phyloP scores from a whole-genome alignment of 2,797 vertebrate species.

The Pagetopsis macropterus region DNA sequence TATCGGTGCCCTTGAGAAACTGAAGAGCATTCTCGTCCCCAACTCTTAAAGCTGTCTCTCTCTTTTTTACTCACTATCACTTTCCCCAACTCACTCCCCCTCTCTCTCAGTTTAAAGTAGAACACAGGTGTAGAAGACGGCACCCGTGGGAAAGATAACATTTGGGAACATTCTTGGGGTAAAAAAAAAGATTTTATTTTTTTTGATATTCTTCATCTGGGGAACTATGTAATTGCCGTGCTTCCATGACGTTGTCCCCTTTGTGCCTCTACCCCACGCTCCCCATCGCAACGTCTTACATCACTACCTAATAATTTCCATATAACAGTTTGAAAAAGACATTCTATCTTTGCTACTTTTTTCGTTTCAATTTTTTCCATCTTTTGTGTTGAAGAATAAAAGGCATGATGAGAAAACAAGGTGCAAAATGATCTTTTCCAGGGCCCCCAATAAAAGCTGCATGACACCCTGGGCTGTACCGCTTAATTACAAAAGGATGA shows the following conservation, averaged over 20 bases:
- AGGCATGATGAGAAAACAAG: conserved; percentile 86
- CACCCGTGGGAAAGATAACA: conserved; percentile 70
- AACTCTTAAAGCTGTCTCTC: conserved; percentile 70
- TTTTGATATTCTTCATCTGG: conserved; percentile 59
- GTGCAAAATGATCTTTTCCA: conserved; percentile 82
- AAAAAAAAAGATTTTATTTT: conserved; percentile 56
- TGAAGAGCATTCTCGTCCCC: conserved; percentile 72
- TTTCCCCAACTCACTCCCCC: conserved; percentile 54
- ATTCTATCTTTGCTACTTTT: conserved; percentile 59
- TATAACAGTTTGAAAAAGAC: conserved; percentile 68
- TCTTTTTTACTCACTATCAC: conserved; percentile 67
- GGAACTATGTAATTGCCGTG: conserved; percentile 69
- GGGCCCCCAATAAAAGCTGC: conserved; percentile 82
- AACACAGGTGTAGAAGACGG: conserved; percentile 73
- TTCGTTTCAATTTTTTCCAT: conserved; percentile 68
- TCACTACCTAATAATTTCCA: conserved; percentile 75
- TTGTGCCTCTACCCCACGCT: conserved; percentile 56
- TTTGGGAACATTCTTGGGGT: conserved; percentile 72
- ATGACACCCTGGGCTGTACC: conserved; percentile 84
- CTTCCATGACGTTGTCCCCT: conserved; percentile 68
- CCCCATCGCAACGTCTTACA: conserved; percentile 66
- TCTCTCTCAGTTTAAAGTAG: conserved; percentile 68
- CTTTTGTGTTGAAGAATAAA: conserved; percentile 75
- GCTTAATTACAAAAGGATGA: conserved; percentile 91
- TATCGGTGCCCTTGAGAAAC: conserved; percentile 79